phyloP scores from a whole-genome alignment of 1,140 invertebrate genomes.

The Plodia interpunctella region DNA sequence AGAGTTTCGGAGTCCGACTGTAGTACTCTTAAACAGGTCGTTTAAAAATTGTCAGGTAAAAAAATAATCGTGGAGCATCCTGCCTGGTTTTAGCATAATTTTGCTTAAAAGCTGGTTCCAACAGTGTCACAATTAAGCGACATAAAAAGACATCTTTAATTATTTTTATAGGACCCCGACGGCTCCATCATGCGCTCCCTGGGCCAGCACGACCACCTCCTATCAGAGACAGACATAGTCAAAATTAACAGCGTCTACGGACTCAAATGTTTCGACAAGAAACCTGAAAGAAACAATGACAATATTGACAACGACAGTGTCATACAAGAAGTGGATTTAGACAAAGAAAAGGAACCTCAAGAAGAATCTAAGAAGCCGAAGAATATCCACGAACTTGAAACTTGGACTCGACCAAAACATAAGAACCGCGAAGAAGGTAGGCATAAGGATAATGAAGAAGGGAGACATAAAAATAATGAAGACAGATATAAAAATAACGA shows the following conservation, averaged over 20 bases:
- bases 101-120: too few relatives aligned
- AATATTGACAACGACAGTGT: not conserved
- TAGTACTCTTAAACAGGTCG: too few relatives aligned
- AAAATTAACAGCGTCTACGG: constrained; percentile 64
- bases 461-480: not conserved
- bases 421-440: not conserved
- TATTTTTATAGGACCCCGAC: constrained; percentile 47
- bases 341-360: not conserved
- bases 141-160: not conserved
- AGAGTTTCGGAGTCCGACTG: too few relatives aligned
- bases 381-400: not conserved
- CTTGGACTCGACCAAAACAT: not conserved
- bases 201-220: constrained; percentile 45
- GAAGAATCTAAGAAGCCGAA: too few relatives aligned
- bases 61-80: too few relatives aligned
- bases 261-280: constrained; percentile 34
- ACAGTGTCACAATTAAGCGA: too few relatives aligned
- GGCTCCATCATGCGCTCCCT: constrained; percentile 51
- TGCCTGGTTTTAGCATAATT: too few relatives aligned
- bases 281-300: not conserved
- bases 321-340: too few relatives aligned
- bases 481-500: too few relatives aligned
- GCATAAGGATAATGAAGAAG: not conserved
- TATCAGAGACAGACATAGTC: constrained; percentile 49
- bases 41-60: too few relatives aligned